Percentiles rank a stretch among this genome's conserved stretches.
Conservation (phyloP, 2,888 invertebrate species). For the Nomada fucata region DNA sequence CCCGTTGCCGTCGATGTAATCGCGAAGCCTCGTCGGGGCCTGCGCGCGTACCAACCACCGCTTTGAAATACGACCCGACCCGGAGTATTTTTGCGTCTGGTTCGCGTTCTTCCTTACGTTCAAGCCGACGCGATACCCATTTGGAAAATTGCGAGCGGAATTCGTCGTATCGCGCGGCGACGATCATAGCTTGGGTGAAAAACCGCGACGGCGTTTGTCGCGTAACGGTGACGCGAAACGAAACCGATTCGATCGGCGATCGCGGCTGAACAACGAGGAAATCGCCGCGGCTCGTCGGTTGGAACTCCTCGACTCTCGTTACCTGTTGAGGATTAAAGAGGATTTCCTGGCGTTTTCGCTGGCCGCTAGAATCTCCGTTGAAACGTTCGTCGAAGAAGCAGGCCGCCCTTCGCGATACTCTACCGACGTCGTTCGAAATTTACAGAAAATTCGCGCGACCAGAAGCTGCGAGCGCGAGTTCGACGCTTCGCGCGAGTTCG, state of each 20-base stretch:
- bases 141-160: slow-evolving; percentile 42
- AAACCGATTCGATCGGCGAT: not conserved
- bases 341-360: not conserved
- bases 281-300: not conserved
- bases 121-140: not conserved
- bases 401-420: too few species aligned
- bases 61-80: not conserved
- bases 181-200: not conserved
- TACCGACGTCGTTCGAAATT: too few species aligned
- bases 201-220: not conserved
- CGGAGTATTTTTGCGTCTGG: too few species aligned
- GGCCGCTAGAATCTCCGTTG: not conserved
- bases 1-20: not conserved
- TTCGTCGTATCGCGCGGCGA: slow-evolving; percentile 5
- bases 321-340: not conserved
- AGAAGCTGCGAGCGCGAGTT: too few species aligned
- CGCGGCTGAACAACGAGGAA: not conserved
- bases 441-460: too few species aligned
- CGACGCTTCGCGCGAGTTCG: too few species aligned
- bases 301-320: not conserved
- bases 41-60: not conserved
- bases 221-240: not conserved
- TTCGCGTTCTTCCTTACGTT: too few species aligned
- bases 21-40: not conserved
- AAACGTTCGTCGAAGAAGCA: not conserved